Base-by-base conservation (phyloP, 2,888 invertebrate species). In the Cacoxenus indagator region DNA sequence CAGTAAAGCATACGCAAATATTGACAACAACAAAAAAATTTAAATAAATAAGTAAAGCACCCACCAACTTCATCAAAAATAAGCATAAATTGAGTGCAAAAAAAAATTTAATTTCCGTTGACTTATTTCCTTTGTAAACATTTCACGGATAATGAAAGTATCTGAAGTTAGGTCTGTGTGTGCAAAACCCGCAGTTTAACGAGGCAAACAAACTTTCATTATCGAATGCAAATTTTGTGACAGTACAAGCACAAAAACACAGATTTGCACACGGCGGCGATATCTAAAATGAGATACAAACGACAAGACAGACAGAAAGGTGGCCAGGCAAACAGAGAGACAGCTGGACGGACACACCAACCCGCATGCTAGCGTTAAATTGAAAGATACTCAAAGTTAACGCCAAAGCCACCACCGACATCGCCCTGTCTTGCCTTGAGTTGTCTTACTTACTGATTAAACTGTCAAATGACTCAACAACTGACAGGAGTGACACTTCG, bases 401-500 rank as follows among this genome's bases (percentile, higher is more conserved):
- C 14, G 37, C 14, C 37, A 37, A 11, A 8, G 14, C 37, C 37
- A 37, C 1, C 37, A 37, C 37, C 37, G 14, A 4, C 37, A 37
- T 37, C 37, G 14, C 14, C n/a, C 31, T 31, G 31, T 8, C 6
- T 5, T 37, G 37, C 8, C 9, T 37, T 37, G 37, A 37, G 26
- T 59, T 62, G 64, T 26, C 17, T 45, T 46, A 45, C 54, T 77
- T 75, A 81, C 83, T 80, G 80, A 80, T 82, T 80, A 81, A 80
- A 83, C 77, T 83, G 80, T 82, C 80, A 77, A 83, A 77, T 81
- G 83, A 81, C 79, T 80, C 59, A 83, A 75, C 74, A 74, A 68
- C 78, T 77, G 83, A 82, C 78, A 75, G 73, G 74, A 76, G 72
- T 81, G 83, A 78, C 80, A 76, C 75, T 80, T 82, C 81, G 83